Conservation (phyloP, 2,888 invertebrate genomes). For the Therioaphis trifolii region DNA sequence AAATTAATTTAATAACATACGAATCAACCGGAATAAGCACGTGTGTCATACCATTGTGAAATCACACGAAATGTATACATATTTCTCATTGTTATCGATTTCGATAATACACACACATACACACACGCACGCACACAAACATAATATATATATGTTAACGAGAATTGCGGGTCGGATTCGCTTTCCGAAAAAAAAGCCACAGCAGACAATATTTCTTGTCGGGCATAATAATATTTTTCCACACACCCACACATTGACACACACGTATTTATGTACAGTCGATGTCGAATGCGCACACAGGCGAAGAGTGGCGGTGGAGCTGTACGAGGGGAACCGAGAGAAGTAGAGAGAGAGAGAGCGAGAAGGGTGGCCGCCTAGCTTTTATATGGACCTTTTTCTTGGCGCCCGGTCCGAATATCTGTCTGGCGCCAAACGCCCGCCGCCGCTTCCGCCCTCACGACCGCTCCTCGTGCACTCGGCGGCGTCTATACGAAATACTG, state of each 20-base stretch:
- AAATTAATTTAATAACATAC: background rate
- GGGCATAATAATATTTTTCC: slow-evolving; percentile 32
- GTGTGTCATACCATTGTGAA: background rate
- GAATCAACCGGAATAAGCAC: background rate
- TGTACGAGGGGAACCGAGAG: background rate
- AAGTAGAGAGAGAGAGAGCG: background rate
- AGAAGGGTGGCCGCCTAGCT: slow-evolving; percentile 13
- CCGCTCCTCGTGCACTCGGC: background rate
- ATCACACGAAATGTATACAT: background rate
- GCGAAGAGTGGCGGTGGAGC: background rate
- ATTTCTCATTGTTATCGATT: background rate
- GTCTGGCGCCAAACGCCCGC: slow-evolving; percentile 60
- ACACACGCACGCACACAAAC: background rate
- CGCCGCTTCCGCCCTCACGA: background rate
- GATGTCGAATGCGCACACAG: background rate
- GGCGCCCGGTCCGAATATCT: slow-evolving; percentile 62
- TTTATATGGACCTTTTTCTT: slow-evolving; percentile 58
- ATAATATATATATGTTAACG: background rate
- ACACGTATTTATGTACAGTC: background rate
- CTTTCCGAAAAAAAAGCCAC: background rate
- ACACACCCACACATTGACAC: background rate
- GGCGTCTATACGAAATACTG: background rate
- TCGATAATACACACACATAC: background rate
- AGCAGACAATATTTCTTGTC: slow-evolving; percentile 43
- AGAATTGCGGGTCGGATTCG: background rate